Evolutionary conservation across 2,797 vertebrate genomes (phyloP).

Genomic region (Periparus ater): DNA sequence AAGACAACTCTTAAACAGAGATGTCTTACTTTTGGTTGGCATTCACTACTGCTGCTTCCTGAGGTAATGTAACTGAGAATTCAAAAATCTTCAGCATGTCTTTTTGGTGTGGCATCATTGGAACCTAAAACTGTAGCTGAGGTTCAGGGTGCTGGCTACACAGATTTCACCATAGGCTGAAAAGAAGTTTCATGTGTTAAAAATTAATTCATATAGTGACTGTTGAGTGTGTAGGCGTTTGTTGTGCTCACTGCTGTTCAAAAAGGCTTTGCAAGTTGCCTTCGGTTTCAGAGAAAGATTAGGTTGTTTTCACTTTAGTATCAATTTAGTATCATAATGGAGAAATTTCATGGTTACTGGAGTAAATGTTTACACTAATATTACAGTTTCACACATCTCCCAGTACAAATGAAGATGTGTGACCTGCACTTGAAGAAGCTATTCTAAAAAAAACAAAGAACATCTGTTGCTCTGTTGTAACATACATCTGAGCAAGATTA

Average conservation of each 20-base stretch:
- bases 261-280: not conserved
- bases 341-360: not conserved
- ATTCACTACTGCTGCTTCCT: not conserved
- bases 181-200: not conserved
- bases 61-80: not conserved
- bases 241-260: not conserved
- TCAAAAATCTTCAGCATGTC: rapidly evolving
- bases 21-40: not conserved
- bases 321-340: not conserved
- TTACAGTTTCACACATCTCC: not conserved
- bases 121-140: not conserved
- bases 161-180: not conserved
- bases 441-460: not conserved
- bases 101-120: not conserved
- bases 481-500: not conserved
- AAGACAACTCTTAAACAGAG: not conserved
- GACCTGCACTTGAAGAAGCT: not conserved
- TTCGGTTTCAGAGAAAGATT: not conserved
- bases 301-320: not conserved
- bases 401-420: not conserved
- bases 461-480: not conserved
- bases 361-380: not conserved
- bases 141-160: not conserved
- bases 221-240: rapidly evolving
- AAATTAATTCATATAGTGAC: not conserved